Evolutionary conservation across 2,888 invertebrate species (phyloP), one percentile per base, ranked within the genome.

Genomic region (Machimus atricapillus): DNA sequence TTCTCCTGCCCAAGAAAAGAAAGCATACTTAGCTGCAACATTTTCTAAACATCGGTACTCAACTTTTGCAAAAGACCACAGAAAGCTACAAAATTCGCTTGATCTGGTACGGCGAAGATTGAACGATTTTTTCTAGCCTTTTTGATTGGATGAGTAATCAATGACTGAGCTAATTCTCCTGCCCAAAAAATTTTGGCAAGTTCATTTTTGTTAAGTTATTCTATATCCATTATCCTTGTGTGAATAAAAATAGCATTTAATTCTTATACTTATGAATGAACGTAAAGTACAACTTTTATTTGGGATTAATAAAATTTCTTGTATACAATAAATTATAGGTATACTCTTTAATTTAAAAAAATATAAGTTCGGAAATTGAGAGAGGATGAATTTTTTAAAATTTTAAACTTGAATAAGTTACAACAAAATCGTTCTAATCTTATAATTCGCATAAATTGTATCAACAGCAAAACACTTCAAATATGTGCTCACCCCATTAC

Each of bases 1-100:
- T n/a, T 31, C 76, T 76, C 76, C 76, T 76, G 76, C 76, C 76
- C 76, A 76, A 76, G n/a, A 40, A 76, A 34, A 76, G 76, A 76
- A 74, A 19, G n/a, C 52, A 52, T 19, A 52, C 5, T 52, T 52
- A 19, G 1, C 0, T 4, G 14, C 43, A 46, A 46, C 16, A 46
- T 46, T 46, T 52, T 52, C 19, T 7, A 52, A 14, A 52, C n/a
- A 52, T 4, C 0, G n/a, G 52, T 52, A 52, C 52, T 16, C 52
- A 52, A 52, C 52, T n/a, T 52, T 8, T n/a, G 12, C 6, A n/a
- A 4, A 52, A 7, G 52, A 52, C 52, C 52, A 52, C 52, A 52
- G 52, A n/a, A 52, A 52, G 52, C 52, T 52, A 52, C 52, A 9
- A 19, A 37, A n/a, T 14, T 6, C 34, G 1, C 76, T 9, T 14